A percentile compares a stretch with the other conserved stretches of the same genome.
These are phyloP conservation scores for Drosophila sechellia DNA, from an alignment of 1,140 invertebrate species.

Conservation along the genomic window DNA sequence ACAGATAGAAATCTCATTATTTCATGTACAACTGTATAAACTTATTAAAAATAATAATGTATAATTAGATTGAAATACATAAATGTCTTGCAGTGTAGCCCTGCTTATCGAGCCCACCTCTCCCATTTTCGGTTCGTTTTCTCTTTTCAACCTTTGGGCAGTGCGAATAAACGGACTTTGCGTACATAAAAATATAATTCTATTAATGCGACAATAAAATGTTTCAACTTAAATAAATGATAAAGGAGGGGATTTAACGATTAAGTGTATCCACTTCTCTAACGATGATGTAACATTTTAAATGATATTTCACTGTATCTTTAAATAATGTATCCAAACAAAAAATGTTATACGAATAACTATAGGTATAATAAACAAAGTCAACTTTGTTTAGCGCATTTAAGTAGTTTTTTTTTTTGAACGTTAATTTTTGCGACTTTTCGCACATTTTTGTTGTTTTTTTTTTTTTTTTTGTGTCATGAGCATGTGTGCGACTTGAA, in stretches of 20 bases:
- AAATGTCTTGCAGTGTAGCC: slow-evolving; percentile 4
- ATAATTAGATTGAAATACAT: too few relatives aligned
- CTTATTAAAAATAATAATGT: too few relatives aligned
- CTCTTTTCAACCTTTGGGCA: slow-evolving; percentile 31
- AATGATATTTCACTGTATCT: too few relatives aligned
- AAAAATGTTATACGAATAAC: too few relatives aligned
- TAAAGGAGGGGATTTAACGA: slow-evolving; percentile 1
- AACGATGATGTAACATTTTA: slow-evolving; percentile 22
- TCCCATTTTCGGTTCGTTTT: slow-evolving; percentile 2
- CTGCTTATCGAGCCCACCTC: slow-evolving; percentile 25
- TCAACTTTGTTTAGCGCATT: slow-evolving; percentile 11
- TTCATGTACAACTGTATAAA: too few relatives aligned
- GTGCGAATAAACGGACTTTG: slow-evolving; percentile 17
- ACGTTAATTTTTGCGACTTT: slow-evolving; percentile 58
- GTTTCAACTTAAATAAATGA: slow-evolving; percentile 30
- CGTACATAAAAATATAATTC: slow-evolving; percentile 46
- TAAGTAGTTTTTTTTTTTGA: not conserved
- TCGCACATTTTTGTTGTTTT: slow-evolving; percentile 47
- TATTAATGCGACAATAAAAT: slow-evolving; percentile 63
- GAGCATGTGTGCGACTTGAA: slow-evolving; percentile 43
- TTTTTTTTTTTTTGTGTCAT: slow-evolving; percentile 47
- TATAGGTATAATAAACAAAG: too few relatives aligned
- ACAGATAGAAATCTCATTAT: too few relatives aligned
- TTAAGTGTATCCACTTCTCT: not conserved
- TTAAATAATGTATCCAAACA: too few relatives aligned